Conservation (phyloP, 2,797 vertebrate genomes). For the Pelochelys cantorii region DNA sequence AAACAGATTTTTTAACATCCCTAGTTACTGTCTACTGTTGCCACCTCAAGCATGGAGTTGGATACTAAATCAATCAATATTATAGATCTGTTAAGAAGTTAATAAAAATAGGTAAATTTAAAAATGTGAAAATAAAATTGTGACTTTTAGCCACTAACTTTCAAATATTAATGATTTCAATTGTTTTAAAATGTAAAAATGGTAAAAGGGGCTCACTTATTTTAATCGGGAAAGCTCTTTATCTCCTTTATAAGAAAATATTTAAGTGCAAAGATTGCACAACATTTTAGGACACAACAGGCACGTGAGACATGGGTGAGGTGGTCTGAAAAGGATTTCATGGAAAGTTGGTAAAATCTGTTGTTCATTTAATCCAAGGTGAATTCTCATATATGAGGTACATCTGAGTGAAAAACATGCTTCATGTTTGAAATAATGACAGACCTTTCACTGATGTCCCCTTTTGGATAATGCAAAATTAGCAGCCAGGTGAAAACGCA, state of each 20-base stretch:
- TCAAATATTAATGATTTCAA: background rate
- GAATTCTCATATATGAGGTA: background rate
- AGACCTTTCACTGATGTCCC: background rate
- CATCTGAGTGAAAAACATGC: background rate
- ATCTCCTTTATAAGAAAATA: background rate
- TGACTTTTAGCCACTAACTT: background rate
- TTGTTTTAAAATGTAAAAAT: background rate
- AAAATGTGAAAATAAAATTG: background rate
- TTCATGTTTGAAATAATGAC: background rate
- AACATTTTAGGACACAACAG: background rate
- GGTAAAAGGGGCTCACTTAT: background rate
- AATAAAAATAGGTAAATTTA: constrained; percentile 10
- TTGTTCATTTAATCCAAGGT: background rate
- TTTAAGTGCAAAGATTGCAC: background rate
- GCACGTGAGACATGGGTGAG: background rate
- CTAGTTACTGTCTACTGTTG: background rate
- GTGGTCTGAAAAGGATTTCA: background rate
- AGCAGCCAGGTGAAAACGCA: background rate
- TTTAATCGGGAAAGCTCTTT: background rate
- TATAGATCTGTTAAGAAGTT: constrained; percentile 2
- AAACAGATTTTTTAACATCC: no score
- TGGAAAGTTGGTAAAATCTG: background rate
- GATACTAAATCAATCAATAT: background rate
- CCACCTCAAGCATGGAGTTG: background rate
- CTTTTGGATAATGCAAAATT: background rate